A percentile compares a stretch with the other conserved stretches of the same genome.
phyloP scores from a whole-genome alignment of 1,140 invertebrate species.

The Ylistrum balloti region DNA sequence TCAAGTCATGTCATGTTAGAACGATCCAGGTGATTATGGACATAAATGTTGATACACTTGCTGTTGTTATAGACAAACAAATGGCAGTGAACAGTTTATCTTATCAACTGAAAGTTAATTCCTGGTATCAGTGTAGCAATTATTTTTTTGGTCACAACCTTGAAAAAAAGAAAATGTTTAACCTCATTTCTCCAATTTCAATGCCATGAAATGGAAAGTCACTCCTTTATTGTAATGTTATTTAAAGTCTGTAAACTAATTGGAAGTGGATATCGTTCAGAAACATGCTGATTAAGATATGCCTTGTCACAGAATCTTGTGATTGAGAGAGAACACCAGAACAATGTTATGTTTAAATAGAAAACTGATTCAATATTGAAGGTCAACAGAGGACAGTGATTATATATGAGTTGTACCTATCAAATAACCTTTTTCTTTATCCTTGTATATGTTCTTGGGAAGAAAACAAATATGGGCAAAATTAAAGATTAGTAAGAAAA shows the following conservation, averaged over 20 bases:
- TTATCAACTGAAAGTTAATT: too few relatives aligned
- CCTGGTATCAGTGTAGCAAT: too few relatives aligned
- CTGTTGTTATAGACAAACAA: too few relatives aligned
- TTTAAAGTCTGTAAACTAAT: background rate
- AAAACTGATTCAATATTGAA: slow-evolving; percentile 11
- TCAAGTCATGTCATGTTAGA: too few relatives aligned
- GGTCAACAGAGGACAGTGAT: background rate
- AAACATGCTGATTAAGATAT: background rate
- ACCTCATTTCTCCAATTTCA: background rate
- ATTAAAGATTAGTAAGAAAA: background rate
- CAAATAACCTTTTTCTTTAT: background rate
- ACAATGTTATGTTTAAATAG: background rate
- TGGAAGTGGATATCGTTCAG: background rate
- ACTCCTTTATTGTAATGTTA: background rate
- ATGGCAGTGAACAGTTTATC: too few relatives aligned
- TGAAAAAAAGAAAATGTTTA: too few relatives aligned
- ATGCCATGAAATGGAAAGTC: background rate
- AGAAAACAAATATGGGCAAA: background rate
- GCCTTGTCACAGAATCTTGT: background rate
- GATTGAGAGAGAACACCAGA: background rate
- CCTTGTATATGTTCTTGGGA: background rate
- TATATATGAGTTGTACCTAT: background rate
- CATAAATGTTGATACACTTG: too few relatives aligned
- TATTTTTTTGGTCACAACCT: too few relatives aligned
- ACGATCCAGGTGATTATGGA: too few relatives aligned